Base-by-base conservation (phyloP, 2,113 vertebrate genomes). In the Hystrix brachyura region DNA sequence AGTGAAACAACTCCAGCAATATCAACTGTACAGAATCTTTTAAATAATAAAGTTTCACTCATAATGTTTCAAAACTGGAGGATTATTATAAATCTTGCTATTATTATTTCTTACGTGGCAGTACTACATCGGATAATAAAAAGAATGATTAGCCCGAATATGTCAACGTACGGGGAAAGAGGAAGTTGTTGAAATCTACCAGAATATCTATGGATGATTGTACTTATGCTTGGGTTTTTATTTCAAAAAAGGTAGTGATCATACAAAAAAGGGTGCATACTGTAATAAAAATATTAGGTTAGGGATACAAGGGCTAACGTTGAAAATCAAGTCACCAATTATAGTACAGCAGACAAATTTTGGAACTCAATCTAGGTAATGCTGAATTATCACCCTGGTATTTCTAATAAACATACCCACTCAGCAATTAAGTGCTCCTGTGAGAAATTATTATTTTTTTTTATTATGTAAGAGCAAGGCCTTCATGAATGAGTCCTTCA, bases 371-470 rank as follows among this genome's bases (percentile, higher is more conserved):
- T 93, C 32, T 57, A 93, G 69, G 80, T 60, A 74, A 81, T 59
- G 9, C 15, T 64, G 11, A 84, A 72, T 89, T 60, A 72, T 27
- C 83, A 81, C 21, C 38, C 18, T 78, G 19, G 4, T 82, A n/a
- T 71, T 89, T 92, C 55, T 79, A 84, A 90, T 62, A 43, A 90
- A 84, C 25, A 83, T 29, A 87, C 1, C 17, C 82, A 80, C 46
- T 90, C n/a, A 62, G 48, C 8, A 80, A 86, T 86, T 92, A 67
- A 84, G 84, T 90, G 62, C 5, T 87, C 71, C 29, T 25, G 27
- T 18, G 43, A 81, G 48, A 67, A 94, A 69, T 87, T 79, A 69
- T 87, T 79, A 78, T 86, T 74, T 59, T 86, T 86, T 86, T 86
- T 78, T 53, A 67, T 64, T 92, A 59, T 78, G 59, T 74, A 62